Conservation (phyloP, 2,888 invertebrate genomes). For the Phorcus lineatus region DNA sequence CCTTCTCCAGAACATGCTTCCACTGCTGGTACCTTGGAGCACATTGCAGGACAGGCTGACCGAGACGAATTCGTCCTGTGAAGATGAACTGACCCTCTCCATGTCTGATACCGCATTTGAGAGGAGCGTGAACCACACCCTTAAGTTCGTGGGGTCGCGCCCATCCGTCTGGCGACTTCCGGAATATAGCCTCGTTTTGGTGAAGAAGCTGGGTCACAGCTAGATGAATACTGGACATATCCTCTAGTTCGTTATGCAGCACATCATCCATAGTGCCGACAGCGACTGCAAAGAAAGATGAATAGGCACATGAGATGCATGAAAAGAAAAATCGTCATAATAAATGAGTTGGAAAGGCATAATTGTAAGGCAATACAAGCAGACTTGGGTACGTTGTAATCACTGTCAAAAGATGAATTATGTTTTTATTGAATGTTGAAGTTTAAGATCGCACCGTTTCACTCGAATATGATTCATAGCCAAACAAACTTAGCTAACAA, state of each 20-base stretch:
- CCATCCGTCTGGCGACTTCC: neutral
- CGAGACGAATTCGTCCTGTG: slow-evolving; percentile 61
- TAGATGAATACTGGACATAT: slow-evolving; percentile 53
- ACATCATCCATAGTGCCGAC: slow-evolving; percentile 57
- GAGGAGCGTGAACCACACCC: slow-evolving; percentile 55
- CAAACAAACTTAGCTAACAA: no score
- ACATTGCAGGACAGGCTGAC: slow-evolving; percentile 56
- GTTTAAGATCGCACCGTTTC: no score
- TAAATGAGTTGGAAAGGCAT: no score
- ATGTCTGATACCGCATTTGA: slow-evolving; percentile 53
- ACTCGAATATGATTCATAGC: no score
- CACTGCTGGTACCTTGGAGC: slow-evolving; percentile 63
- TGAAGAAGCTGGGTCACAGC: slow-evolving; percentile 58
- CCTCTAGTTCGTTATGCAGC: slow-evolving; percentile 35
- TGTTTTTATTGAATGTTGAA: no score
- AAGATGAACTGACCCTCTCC: slow-evolving; percentile 61
- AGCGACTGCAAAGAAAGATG: slow-evolving; percentile 54
- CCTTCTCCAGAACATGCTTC: slow-evolving; percentile 48
- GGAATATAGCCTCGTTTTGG: slow-evolving; percentile 44
- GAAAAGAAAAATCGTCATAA: no score
- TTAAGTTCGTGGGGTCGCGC: slow-evolving; percentile 42
- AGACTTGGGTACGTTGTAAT: no score
- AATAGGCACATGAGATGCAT: no score
- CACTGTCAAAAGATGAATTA: no score
- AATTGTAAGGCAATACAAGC: no score